A percentile compares a stretch with the other conserved stretches of the same genome.
phyloP scores from a whole-genome alignment of 2,888 invertebrate species.

The Philereme vetulata region DNA sequence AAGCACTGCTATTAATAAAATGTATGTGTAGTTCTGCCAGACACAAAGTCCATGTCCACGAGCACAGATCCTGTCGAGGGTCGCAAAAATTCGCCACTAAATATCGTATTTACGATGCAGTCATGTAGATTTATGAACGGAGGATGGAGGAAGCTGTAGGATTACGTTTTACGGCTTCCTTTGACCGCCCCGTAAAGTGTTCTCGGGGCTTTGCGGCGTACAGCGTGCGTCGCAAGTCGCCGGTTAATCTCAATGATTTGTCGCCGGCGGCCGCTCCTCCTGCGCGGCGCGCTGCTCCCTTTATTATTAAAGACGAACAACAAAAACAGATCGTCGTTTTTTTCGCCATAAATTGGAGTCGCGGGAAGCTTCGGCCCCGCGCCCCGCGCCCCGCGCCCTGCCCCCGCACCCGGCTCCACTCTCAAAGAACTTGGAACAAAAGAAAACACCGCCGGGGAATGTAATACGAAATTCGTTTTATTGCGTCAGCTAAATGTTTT shows the following conservation, averaged over 20 bases:
- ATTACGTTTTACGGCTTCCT: constrained; percentile 33
- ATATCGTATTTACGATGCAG: constrained; percentile 26
- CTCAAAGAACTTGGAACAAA: constrained; percentile 19
- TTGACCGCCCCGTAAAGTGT: constrained; percentile 21
- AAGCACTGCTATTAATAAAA: constrained; percentile 9
- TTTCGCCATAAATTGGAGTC: constrained; percentile 20
- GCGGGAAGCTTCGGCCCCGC: constrained; percentile 1
- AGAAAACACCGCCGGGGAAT: constrained; percentile 14
- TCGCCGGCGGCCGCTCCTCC: constrained; percentile 12
- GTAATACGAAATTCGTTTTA: constrained; percentile 14
- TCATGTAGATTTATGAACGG: constrained; percentile 33
- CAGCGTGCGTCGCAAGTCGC: constrained; percentile 24
- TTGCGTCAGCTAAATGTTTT: constrained; percentile 15
- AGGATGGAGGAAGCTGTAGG: constrained; percentile 28
- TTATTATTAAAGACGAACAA: constrained; percentile 24
- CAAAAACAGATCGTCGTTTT: constrained; percentile 24
- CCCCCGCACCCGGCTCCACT: constrained; percentile 9
- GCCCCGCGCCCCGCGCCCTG: not conserved
- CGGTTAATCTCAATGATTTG: constrained; percentile 23
- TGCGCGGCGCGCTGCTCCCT: constrained; percentile 14
- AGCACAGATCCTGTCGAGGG: constrained; percentile 19
- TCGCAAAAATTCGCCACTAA: constrained; percentile 23
- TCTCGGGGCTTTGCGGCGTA: constrained; percentile 21
- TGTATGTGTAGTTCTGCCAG: constrained; percentile 2
- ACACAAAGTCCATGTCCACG: constrained; percentile 3